Percentiles rank a stretch among this genome's conserved stretches.
phyloP scores from a whole-genome alignment of 64 coral and sea anemone genomes.

The Dendronephthya gigantea region DNA sequence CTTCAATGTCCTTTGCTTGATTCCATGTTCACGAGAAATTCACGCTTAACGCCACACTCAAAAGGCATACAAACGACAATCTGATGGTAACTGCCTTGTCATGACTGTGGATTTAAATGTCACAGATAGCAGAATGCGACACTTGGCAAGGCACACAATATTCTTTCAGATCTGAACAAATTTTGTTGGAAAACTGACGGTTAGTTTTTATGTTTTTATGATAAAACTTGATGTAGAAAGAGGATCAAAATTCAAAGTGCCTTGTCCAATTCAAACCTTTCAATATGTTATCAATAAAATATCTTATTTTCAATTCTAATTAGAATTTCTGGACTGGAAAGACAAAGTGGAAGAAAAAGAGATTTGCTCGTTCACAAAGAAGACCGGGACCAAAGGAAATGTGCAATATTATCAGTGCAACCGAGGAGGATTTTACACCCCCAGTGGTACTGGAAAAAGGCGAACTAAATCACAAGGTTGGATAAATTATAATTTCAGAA shows the following conservation, averaged over 20 bases:
- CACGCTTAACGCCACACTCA: conserved; percentile 27
- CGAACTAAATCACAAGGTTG: conserved; percentile 21
- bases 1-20: not conserved
- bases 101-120: conserved; percentile 39
- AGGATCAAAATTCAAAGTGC: no score
- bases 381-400: conserved; percentile 3
- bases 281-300: not conserved
- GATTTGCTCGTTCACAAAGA: conserved; percentile 14
- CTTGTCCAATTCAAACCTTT: no score
- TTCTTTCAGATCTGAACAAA: conserved; percentile 9
- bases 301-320: not conserved
- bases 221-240: not conserved
- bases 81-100: not conserved
- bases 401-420: conserved; percentile 30
- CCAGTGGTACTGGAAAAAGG: conserved; percentile 20
- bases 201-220: not conserved
- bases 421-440: conserved; percentile 11
- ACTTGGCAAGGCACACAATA: conserved; percentile 1
- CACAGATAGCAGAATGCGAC: conserved; percentile 39
- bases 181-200: conserved; percentile 10
- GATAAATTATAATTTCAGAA: not conserved
- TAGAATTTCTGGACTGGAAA: conserved; percentile 40
- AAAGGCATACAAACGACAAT: conserved; percentile 25
- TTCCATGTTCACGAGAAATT: conserved; percentile 16
- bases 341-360: conserved; percentile 25